These are phyloP conservation scores for Oenanthe oenanthe DNA, from an alignment of 2,113 vertebrate species.

Conservation along the genomic window DNA sequence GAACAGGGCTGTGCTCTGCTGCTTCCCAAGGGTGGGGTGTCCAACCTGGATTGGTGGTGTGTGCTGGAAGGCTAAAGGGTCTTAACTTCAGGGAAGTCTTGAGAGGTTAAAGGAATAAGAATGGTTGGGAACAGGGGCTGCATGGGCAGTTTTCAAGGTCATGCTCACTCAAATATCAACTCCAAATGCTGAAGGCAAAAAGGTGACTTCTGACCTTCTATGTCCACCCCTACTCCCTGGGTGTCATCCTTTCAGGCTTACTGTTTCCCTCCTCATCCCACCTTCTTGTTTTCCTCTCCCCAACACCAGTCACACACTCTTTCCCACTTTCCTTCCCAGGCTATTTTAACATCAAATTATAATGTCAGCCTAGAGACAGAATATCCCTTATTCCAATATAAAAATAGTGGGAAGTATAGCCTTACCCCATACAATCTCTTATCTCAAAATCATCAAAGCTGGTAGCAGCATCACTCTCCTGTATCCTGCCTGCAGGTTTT, in stretches of 20 bases:
- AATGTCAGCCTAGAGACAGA: not conserved
- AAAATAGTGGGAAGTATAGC: not conserved
- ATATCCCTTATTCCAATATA: not conserved
- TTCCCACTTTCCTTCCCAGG: not conserved
- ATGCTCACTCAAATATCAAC: not conserved
- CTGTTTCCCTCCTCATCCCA: not conserved
- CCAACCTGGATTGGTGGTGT: rapidly evolving
- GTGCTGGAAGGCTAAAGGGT: not conserved
- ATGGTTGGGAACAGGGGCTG: not conserved
- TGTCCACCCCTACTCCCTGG: not conserved
- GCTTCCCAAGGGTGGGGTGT: not conserved
- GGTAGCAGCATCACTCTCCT: not conserved
- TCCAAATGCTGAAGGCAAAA: not conserved
- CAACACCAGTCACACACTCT: not conserved
- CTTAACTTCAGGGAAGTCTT: not conserved
- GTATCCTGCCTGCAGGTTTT: slow-evolving; percentile 26
- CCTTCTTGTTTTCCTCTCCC: not conserved
- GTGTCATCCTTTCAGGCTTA: not conserved
- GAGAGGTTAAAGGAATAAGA: not conserved
- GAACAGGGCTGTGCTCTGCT: not conserved
- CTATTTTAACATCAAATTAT: not conserved
- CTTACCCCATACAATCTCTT: not conserved
- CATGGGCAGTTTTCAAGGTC: not conserved
- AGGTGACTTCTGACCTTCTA: not conserved
- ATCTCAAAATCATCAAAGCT: slow-evolving; percentile 13